phyloP scores from a whole-genome alignment of 2,888 invertebrate genomes.

The Cheilosia variabilis region DNA sequence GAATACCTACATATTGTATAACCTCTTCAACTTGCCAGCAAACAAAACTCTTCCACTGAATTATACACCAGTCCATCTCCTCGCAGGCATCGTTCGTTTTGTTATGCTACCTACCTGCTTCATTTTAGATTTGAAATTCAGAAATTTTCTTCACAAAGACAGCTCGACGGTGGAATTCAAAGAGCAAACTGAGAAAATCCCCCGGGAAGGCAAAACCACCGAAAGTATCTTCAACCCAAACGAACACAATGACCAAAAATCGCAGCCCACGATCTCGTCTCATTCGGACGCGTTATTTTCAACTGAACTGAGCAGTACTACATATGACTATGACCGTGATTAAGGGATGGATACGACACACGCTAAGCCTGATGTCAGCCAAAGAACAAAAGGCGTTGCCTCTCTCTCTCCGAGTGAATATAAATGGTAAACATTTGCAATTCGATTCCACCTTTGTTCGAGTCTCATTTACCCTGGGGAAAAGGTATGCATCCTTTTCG shows the following conservation, averaged over 20 bases:
- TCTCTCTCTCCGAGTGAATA: slow-evolving; percentile 10
- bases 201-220: slow-evolving; percentile 38
- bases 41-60: slow-evolving; percentile 13
- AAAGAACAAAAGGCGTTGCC: slow-evolving; percentile 62
- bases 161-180: slow-evolving; percentile 14
- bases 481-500: slow-evolving; percentile 3
- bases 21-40: no score
- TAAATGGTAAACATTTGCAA: slow-evolving; percentile 61
- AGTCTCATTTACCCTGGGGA: slow-evolving; percentile 59
- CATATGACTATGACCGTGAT: slow-evolving; percentile 22
- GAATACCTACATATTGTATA: no score
- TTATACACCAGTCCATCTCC: slow-evolving; percentile 27
- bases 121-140: slow-evolving; percentile 43
- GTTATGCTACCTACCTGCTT: slow-evolving; percentile 47
- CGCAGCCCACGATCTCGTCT: slow-evolving; percentile 51
- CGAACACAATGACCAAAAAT: slow-evolving; percentile 66
- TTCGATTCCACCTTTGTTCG: slow-evolving; percentile 55
- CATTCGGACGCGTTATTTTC: slow-evolving; percentile 27
- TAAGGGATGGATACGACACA: slow-evolving; percentile 48
- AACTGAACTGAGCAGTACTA: slow-evolving; percentile 16
- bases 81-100: slow-evolving; percentile 11
- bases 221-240: slow-evolving; percentile 55
- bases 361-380: not conserved
- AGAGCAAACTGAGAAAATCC: slow-evolving; percentile 44
- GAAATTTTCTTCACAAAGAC: slow-evolving; percentile 31